phyloP scores from a whole-genome alignment of 2,888 invertebrate genomes.

The Aricia artaxerxes region DNA sequence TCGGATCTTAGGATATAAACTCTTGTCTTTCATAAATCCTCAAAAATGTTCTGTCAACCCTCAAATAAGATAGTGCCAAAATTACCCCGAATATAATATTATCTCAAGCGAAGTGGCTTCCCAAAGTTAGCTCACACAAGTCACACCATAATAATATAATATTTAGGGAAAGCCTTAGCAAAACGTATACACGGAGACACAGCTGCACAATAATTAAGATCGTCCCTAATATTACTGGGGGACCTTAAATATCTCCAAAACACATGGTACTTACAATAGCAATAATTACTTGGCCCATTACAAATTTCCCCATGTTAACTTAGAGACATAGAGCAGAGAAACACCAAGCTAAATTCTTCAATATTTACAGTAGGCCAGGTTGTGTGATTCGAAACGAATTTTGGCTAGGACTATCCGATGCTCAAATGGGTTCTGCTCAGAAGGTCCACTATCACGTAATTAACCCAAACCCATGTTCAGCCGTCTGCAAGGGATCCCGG shows the following conservation, averaged over 20 bases:
- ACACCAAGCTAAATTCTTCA: not conserved
- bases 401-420: slow-evolving; percentile 12
- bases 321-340: slow-evolving; percentile 41
- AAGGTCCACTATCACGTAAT: slow-evolving; percentile 75
- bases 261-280: slow-evolving; percentile 46
- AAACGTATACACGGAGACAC: not conserved
- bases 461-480: slow-evolving; percentile 70
- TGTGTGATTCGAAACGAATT: not conserved
- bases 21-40: too few species aligned
- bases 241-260: slow-evolving; percentile 19
- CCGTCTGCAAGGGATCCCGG: slow-evolving; percentile 66
- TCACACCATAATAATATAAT: not conserved
- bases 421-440: slow-evolving; percentile 54
- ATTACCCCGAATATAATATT: not conserved
- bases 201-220: slow-evolving; percentile 10
- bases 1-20: too few species aligned
- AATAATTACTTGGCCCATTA: slow-evolving; percentile 39
- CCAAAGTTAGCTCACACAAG: not conserved
- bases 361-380: not conserved
- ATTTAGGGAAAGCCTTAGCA: not conserved
- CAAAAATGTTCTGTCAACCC: not conserved
- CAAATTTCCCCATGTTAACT: slow-evolving; percentile 39
- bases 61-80: not conserved
- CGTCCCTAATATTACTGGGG: slow-evolving; percentile 6
- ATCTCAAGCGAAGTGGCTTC: not conserved